phyloP scores from a whole-genome alignment of 2,113 vertebrate genomes.

The Plecotus auritus region DNA sequence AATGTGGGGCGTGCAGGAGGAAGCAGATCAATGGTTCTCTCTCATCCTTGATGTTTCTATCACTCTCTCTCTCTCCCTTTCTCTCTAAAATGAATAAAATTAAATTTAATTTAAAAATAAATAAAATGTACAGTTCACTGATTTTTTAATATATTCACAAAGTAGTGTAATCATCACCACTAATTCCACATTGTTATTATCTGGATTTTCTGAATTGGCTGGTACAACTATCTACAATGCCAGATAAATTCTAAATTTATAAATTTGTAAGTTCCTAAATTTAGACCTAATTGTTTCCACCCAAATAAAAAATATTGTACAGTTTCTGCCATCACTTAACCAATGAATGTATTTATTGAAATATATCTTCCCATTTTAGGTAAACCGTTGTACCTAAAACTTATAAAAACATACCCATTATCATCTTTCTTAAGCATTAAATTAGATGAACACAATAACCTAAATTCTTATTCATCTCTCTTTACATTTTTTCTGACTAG shows the following conservation, averaged over 20 bases:
- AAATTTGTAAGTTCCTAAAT: not conserved
- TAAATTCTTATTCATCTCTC: not conserved
- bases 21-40: no score
- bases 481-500: constrained; percentile 1
- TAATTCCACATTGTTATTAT: constrained; percentile 13
- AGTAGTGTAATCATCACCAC: not conserved
- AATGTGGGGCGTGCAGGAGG: no score
- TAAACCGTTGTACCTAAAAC: constrained; percentile 6
- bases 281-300: not conserved
- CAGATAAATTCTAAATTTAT: constrained; percentile 29
- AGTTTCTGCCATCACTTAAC: constrained; percentile 8
- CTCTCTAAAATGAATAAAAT: no score
- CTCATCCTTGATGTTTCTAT: no score
- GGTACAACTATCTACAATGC: not conserved
- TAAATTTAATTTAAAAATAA: no score
- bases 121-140: not conserved
- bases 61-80: no score
- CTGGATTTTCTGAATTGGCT: not conserved
- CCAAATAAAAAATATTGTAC: not conserved
- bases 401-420: not conserved
- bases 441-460: not conserved
- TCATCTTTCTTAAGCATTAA: constrained; percentile 3
- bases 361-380: constrained; percentile 4
- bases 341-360: constrained; percentile 35
- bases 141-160: constrained; percentile 10